phyloP scores from a whole-genome alignment of 2,888 invertebrate species.

The Oligia latruncula region DNA sequence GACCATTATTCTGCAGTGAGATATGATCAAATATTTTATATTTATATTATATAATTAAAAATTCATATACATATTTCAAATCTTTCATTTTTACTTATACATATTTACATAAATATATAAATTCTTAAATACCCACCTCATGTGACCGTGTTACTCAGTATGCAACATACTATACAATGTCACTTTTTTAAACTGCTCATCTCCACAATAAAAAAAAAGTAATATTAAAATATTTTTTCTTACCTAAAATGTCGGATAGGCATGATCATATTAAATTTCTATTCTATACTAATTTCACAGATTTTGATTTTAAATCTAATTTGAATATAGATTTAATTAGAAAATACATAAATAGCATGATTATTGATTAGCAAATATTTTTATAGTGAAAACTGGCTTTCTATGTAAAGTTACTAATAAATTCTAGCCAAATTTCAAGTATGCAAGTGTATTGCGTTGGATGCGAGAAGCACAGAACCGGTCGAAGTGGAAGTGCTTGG shows the following conservation, averaged over 20 bases:
- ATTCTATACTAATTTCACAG: not conserved
- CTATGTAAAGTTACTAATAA: not conserved
- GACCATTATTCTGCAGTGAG: not conserved
- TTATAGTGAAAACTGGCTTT: not conserved
- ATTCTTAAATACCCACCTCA: not conserved
- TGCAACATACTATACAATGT: slow-evolving; percentile 39
- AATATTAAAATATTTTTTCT: not conserved
- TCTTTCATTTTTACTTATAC: not conserved
- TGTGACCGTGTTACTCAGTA: slow-evolving; percentile 23
- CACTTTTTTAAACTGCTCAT: not conserved
- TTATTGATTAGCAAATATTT: not conserved
- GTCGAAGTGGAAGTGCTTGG: too few relatives aligned
- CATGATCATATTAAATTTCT: not conserved
- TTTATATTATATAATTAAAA: not conserved
- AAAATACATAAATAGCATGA: slow-evolving; percentile 4
- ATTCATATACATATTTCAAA: not conserved
- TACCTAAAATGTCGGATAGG: not conserved
- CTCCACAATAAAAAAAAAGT: not conserved
- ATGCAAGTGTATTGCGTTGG: not conserved
- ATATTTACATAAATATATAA: slow-evolving; percentile 8
- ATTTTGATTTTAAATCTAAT: slow-evolving; percentile 1
- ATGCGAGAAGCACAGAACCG: too few relatives aligned
- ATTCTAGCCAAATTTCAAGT: not conserved
- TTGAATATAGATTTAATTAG: not conserved
- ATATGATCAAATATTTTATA: slow-evolving; percentile 19